Evolutionary conservation across 1,140 invertebrate genomes (phyloP), one percentile per base, ranked within the genome.

Genomic region (Aphidius gifuensis): DNA sequence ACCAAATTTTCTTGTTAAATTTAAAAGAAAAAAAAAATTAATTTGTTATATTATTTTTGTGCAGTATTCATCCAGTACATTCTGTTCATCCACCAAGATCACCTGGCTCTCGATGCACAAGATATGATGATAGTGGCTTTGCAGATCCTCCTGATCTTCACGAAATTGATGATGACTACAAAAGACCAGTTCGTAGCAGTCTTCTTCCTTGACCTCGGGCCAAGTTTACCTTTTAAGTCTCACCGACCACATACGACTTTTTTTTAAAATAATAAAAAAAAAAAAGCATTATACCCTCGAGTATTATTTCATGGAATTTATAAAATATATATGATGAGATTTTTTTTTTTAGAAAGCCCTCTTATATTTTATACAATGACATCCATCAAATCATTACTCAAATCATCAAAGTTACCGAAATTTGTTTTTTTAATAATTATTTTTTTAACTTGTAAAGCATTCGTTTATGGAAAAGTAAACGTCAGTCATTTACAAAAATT

Each of bases 81-180:
- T 62, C 74, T 9, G 60, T 67, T 7, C 77, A 79, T 69, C 74
- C 72, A 42, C 71, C 76, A 9, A 71, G 76, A 66, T 79, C 77
- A 7, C 77, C 77, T 6, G 76, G 76, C 40, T 79, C 77, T 23
- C 69, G 77, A 46, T 79, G 76, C 59, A 72, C 75, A 3, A 71
- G 77, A n/a, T 79, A 79, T 64, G 76, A 79, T 45, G 77, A 79
- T 66, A 77, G 67, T 64, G 76, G 74, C 23, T 79, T 74, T 58
- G 68, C 67, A 1, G 76, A 79, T 64, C 70, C 73, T 44, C 68
- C 73, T 32, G 74, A 79, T 69, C 70, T 79, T 43, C 77, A 73
- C 45, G 76, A 79, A 59, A 75, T 78, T 56, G 75, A 78, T 5
- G 76, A 76, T 32, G 77, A 79, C 55, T 79, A 66, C 58, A 79